These are phyloP conservation scores for Syngnathus rostellatus DNA, from an alignment of 2,797 vertebrate genomes.

Conservation along the genomic window DNA sequence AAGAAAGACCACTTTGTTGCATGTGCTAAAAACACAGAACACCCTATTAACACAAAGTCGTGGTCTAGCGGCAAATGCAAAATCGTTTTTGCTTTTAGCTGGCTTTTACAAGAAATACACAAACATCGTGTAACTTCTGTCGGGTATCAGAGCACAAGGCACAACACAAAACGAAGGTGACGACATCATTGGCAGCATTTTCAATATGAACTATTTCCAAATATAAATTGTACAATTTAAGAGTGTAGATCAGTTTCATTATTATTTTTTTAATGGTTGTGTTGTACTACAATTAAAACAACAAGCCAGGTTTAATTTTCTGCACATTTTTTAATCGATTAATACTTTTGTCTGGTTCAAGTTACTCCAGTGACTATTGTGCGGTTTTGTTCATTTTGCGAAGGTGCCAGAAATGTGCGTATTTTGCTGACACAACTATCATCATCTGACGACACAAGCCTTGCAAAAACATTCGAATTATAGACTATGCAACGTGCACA, in stretches of 20 bases:
- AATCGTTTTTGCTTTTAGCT: too few relatives aligned
- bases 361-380: not conserved
- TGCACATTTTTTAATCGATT: too few relatives aligned
- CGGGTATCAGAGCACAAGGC: not conserved
- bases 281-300: too few relatives aligned
- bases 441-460: conserved; percentile 5
- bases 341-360: too few relatives aligned
- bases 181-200: not conserved
- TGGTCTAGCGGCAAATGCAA: not conserved
- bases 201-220: too few relatives aligned
- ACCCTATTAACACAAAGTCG: not conserved
- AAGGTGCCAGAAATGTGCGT: not conserved
- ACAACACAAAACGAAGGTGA: not conserved
- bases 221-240: too few relatives aligned
- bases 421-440: not conserved
- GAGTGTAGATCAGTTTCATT: too few relatives aligned
- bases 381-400: not conserved
- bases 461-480: not conserved
- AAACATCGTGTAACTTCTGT: not conserved
- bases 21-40: not conserved
- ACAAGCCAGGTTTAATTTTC: too few relatives aligned
- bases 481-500: too few relatives aligned
- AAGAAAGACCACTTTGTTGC: not conserved
- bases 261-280: too few relatives aligned
- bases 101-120: not conserved